Evolutionary conservation across 2,888 invertebrate genomes (phyloP).

Genomic region (Drosophila koepferae): DNA sequence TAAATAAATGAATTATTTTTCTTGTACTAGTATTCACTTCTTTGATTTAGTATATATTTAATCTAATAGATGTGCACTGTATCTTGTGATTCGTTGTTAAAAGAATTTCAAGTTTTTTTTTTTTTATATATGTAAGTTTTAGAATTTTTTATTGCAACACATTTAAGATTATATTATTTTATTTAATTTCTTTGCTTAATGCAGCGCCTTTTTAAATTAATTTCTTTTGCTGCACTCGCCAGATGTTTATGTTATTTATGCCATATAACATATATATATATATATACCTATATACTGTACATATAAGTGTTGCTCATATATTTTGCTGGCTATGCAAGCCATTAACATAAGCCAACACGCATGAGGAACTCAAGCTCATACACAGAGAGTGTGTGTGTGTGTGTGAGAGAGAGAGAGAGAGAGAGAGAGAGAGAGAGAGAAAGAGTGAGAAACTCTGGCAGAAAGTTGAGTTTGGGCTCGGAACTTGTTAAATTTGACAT

Average conservation of each 20-base stretch:
- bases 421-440: background rate
- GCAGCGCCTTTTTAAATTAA: slow-evolving; percentile 68
- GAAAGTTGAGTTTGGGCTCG: slow-evolving; percentile 19
- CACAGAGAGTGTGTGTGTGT: too few species aligned
- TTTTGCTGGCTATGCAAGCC: slow-evolving; percentile 36
- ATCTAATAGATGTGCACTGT: background rate
- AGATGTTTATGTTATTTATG: slow-evolving; percentile 15
- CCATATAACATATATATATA: background rate
- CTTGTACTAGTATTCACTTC: too few species aligned
- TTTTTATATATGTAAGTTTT: background rate
- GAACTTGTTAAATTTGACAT: slow-evolving; percentile 71
- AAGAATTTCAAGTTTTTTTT: background rate
- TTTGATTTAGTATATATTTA: background rate
- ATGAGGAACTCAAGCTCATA: slow-evolving; percentile 26
- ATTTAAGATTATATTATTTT: slow-evolving; percentile 59
- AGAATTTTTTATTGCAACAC: slow-evolving; percentile 50
- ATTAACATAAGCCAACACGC: slow-evolving; percentile 76
- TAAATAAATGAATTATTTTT: too few species aligned
- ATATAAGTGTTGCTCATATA: slow-evolving; percentile 8
- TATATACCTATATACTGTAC: background rate
- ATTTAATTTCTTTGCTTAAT: slow-evolving; percentile 68
- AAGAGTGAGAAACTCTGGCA: background rate
- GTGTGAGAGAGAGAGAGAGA: background rate
- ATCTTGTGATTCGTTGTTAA: background rate
- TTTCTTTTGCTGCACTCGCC: slow-evolving; percentile 46